phyloP scores from a whole-genome alignment of 2,113 vertebrate species.

The Ictidomys tridecemlineatus region DNA sequence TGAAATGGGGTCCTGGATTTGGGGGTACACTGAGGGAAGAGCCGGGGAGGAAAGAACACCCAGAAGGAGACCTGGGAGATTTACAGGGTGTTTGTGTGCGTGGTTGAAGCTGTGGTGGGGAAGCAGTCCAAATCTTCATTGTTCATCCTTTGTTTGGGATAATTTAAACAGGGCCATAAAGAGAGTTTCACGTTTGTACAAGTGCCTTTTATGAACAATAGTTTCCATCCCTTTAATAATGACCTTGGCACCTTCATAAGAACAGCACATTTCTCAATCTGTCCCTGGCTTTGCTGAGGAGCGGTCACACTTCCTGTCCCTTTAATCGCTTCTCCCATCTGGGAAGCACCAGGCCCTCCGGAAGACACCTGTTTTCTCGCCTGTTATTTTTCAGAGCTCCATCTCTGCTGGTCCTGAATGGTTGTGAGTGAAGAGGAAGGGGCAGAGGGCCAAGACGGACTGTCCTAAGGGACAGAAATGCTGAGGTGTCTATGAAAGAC shows the following conservation, averaged over 20 bases:
- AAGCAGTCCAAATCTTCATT: slow-evolving; percentile 68
- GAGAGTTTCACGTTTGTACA: slow-evolving; percentile 77
- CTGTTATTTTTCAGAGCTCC: slow-evolving; percentile 84
- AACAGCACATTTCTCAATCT: slow-evolving; percentile 87
- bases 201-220: slow-evolving; percentile 84
- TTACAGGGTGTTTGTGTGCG: neutral
- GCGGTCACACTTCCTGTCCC: slow-evolving; percentile 81
- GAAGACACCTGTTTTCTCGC: slow-evolving; percentile 88
- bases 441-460: slow-evolving; percentile 66
- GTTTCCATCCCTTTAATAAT: slow-evolving; percentile 89
- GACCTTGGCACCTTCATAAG: slow-evolving; percentile 86
- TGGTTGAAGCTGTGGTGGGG: neutral
- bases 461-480: slow-evolving; percentile 43
- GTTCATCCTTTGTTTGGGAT: slow-evolving; percentile 85
- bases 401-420: slow-evolving; percentile 65
- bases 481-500: slow-evolving; percentile 42
- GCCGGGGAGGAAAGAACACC: neutral
- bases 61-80: neutral
- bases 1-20: neutral
- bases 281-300: slow-evolving; percentile 79
- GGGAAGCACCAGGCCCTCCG: slow-evolving; percentile 64
- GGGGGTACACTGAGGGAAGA: neutral
- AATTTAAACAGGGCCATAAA: slow-evolving; percentile 86
- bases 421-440: slow-evolving; percentile 71
- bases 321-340: slow-evolving; percentile 87